phyloP scores from a whole-genome alignment of 1,140 invertebrate species.

The Antheraea mylitta region DNA sequence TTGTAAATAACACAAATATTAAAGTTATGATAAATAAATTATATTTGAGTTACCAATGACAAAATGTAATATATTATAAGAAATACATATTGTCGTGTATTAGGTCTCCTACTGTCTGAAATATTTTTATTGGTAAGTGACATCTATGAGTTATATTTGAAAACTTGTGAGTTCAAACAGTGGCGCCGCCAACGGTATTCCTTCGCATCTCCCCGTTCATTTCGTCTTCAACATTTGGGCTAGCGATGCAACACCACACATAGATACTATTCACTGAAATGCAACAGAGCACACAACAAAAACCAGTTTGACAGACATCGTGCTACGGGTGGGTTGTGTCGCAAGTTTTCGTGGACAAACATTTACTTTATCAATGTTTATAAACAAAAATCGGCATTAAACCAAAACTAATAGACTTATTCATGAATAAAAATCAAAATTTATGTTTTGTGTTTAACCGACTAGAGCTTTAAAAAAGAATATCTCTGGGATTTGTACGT shows the following conservation, averaged over 20 bases:
- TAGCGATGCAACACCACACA: constrained; percentile 16
- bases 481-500: constrained; percentile 58
- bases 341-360: constrained; percentile 38
- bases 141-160: background rate
- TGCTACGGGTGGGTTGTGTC: constrained; percentile 39
- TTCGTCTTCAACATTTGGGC: too few species aligned
- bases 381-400: constrained; percentile 47
- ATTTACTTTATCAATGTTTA: constrained; percentile 68
- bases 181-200: background rate
- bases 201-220: background rate
- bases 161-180: background rate
- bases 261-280: background rate
- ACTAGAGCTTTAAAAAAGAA: constrained; percentile 18
- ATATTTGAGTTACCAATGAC: too few species aligned
- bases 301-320: constrained; percentile 58
- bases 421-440: constrained; percentile 46
- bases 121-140: background rate
- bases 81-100: too few species aligned
- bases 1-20: too few species aligned
- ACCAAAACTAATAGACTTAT: constrained; percentile 26
- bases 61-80: too few species aligned
- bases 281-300: constrained; percentile 21
- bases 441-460: constrained; percentile 28
- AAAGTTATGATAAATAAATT: too few species aligned
- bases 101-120: too few species aligned